phyloP scores from a whole-genome alignment of 92 coral and sea anemone species.

The Pocillopora meandrina region DNA sequence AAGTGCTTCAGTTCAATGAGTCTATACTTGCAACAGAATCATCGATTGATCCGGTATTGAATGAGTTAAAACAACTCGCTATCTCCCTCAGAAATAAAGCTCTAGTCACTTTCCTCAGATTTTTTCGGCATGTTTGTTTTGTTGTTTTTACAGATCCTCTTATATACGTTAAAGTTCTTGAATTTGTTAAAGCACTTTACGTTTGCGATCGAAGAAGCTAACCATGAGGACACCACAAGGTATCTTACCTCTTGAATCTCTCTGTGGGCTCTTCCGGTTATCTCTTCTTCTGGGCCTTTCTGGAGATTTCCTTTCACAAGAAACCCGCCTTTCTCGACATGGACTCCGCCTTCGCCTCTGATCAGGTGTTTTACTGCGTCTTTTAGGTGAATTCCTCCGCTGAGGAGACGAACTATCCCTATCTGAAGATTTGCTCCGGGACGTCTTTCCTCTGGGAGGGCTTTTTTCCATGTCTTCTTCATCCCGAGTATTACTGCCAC shows the following conservation, averaged over 20 bases:
- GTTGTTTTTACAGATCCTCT: no score
- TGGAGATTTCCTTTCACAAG: slow-evolving; percentile 37
- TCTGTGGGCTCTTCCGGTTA: slow-evolving; percentile 48
- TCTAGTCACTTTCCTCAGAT: no score
- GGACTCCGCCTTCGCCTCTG: slow-evolving; percentile 21
- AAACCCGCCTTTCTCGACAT: slow-evolving; percentile 32
- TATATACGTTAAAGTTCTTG: no score
- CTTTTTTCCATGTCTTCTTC: neutral
- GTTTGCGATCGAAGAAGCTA: no score
- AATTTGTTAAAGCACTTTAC: no score
- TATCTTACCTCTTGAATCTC: slow-evolving; percentile 38
- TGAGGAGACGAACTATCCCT: slow-evolving; percentile 27
- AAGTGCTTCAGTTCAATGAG: neutral
- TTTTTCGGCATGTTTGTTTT: no score
- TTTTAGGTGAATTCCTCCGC: slow-evolving; percentile 21
- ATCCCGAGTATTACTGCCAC: slow-evolving; percentile 16
- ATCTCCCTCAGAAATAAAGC: neutral
- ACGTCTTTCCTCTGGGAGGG: neutral
- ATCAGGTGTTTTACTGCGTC: slow-evolving; percentile 40
- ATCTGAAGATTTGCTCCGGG: slow-evolving; percentile 8
- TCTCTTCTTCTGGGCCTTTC: slow-evolving; percentile 36
- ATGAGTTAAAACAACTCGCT: neutral
- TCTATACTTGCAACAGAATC: neutral
- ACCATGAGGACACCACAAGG: neutral
- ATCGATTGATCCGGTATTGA: neutral